Evolutionary conservation across 2,113 vertebrate species (phyloP).

Genomic region (Myocastor coypus): DNA sequence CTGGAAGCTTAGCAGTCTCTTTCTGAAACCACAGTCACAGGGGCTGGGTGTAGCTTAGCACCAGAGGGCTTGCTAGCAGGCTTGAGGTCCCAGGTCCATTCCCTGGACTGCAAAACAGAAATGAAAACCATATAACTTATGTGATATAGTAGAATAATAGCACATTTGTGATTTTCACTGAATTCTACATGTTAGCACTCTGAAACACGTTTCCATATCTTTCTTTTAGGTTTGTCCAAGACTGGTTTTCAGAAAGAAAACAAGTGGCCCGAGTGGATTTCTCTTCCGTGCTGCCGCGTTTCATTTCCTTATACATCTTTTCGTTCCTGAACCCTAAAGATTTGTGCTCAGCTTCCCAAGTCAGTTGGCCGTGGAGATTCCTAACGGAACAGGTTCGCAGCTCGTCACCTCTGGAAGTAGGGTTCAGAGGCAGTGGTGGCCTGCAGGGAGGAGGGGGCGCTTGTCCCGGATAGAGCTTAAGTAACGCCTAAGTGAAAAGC

Average conservation of each 20-base stretch:
- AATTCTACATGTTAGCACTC: neutral
- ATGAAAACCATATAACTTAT: neutral
- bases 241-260: slow-evolving; percentile 86
- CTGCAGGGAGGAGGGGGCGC: neutral
- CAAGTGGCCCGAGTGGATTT: slow-evolving; percentile 89
- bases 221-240: slow-evolving; percentile 86
- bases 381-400: slow-evolving; percentile 91
- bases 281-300: slow-evolving; percentile 89
- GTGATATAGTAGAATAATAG: neutral
- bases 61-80: neutral
- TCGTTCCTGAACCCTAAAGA: slow-evolving; percentile 91
- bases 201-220: slow-evolving; percentile 33
- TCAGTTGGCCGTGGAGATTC: slow-evolving; percentile 93
- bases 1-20: neutral
- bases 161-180: neutral
- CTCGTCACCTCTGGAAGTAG: neutral
- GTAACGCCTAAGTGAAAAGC: neutral
- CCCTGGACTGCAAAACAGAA: neutral
- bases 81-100: neutral
- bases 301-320: slow-evolving; percentile 91
- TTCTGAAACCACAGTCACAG: neutral
- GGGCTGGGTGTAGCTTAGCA: neutral
- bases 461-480: neutral
- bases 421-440: neutral
- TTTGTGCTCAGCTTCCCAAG: slow-evolving; percentile 89